Evolutionary conservation across 2,888 invertebrate species (phyloP).

Genomic region (Epiblema foenella): DNA sequence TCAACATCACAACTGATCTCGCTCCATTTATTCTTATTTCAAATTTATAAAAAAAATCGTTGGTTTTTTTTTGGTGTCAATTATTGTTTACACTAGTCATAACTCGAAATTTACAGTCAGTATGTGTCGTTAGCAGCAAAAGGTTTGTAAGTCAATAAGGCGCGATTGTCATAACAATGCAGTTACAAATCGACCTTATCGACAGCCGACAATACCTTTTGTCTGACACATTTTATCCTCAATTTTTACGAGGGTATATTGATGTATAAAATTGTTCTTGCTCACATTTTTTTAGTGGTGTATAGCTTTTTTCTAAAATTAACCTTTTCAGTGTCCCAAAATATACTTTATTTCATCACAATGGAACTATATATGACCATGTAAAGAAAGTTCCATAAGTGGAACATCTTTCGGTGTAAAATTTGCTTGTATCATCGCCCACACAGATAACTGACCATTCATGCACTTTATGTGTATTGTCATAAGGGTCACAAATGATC

Average conservation of each 20-base stretch:
- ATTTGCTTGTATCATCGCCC: too few species aligned
- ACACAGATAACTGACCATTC: too few species aligned
- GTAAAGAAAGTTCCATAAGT: background rate
- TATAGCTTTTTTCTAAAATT: background rate
- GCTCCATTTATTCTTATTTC: background rate
- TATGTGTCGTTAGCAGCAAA: background rate
- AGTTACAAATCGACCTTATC: background rate
- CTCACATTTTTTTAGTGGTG: background rate
- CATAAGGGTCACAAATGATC: too few species aligned
- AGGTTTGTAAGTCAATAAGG: background rate
- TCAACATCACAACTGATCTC: slow-evolving; percentile 15
- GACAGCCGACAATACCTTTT: background rate
- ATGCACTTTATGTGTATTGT: too few species aligned
- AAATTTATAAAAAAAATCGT: background rate
- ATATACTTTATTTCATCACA: background rate
- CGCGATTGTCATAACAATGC: background rate
- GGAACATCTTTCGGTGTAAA: background rate
- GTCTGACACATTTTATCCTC: background rate
- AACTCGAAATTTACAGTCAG: background rate
- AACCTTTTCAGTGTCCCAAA: background rate
- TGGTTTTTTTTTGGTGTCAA: slow-evolving; percentile 14
- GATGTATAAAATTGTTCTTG: background rate
- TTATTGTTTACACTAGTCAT: slow-evolving; percentile 31
- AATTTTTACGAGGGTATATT: background rate
- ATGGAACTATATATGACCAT: background rate